Conservation (phyloP, 1,140 invertebrate genomes). For the Samia ricini region DNA sequence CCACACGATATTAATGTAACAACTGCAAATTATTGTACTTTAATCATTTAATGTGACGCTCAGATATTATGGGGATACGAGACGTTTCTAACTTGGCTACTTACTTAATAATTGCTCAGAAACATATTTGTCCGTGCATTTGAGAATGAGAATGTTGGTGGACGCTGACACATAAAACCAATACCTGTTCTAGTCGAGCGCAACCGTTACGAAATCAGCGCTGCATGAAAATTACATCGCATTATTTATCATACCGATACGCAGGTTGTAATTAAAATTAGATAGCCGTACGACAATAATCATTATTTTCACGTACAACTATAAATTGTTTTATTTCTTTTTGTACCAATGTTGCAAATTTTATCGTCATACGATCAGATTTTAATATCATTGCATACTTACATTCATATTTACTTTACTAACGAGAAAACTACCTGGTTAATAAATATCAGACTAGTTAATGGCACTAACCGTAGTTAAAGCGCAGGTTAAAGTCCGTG, state of each 20-base stretch:
- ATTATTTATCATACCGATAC: constrained; percentile 40
- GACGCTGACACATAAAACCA: constrained; percentile 52
- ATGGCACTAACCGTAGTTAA: background rate
- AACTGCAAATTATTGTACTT: constrained; percentile 3
- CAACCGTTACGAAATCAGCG: constrained; percentile 74
- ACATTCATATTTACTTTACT: background rate
- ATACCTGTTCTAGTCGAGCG: constrained; percentile 73
- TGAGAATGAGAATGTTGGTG: constrained; percentile 40
- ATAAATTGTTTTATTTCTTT: background rate
- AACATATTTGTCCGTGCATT: background rate
- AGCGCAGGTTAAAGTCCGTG: constrained; percentile 68
- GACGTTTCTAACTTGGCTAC: background rate
- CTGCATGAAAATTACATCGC: constrained; percentile 69
- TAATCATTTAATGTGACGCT: background rate
- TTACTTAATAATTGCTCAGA: background rate
- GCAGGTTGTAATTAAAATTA: constrained; percentile 16
- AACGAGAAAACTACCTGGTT: background rate
- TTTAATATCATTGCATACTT: too few relatives aligned
- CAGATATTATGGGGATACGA: background rate
- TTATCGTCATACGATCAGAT: too few relatives aligned
- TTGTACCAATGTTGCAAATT: background rate
- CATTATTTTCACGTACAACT: background rate
- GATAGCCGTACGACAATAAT: background rate
- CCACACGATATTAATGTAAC: constrained; percentile 32
- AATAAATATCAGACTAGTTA: background rate